A percentile compares a stretch with the other conserved stretches of the same genome.
Evolutionary conservation across 2,113 vertebrate species (phyloP).

Genomic region (Meriones unguiculatus): DNA sequence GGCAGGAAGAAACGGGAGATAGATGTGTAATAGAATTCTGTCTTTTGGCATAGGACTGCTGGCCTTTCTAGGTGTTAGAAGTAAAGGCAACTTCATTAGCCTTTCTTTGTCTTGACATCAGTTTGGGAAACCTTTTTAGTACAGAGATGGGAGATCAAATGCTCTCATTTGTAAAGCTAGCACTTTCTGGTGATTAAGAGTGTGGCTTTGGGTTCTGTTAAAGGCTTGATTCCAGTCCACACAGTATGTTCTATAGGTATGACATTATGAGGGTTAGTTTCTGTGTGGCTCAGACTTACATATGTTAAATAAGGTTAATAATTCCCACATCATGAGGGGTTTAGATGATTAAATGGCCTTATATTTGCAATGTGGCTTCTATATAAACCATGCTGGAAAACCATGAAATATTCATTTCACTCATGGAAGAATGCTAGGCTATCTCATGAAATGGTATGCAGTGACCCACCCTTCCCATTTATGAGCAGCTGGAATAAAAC

Average conservation of each 20-base stretch:
- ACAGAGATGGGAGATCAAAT: not conserved
- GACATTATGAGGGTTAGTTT: not conserved
- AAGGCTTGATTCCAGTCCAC: not conserved
- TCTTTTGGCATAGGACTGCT: not conserved
- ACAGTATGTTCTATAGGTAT: slow-evolving; percentile 1
- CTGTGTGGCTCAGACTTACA: not conserved
- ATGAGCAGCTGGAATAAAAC: not conserved
- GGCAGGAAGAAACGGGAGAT: not conserved
- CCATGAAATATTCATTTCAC: not conserved
- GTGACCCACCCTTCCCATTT: not conserved
- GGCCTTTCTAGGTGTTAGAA: not conserved
- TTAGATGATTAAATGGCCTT: slow-evolving; percentile 26
- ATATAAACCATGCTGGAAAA: not conserved
- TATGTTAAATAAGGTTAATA: slow-evolving; percentile 7
- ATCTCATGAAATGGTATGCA: not conserved
- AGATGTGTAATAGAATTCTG: not conserved
- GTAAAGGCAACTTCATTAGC: not conserved
- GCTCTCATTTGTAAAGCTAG: not conserved
- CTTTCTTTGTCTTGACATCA: not conserved
- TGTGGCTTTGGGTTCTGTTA: not conserved
- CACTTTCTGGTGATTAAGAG: not conserved
- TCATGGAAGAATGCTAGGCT: not conserved
- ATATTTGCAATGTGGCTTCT: not conserved
- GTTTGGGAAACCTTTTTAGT: not conserved
- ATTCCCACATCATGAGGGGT: not conserved